phyloP scores from a whole-genome alignment of 2,113 vertebrate genomes.

The Eira barbara region DNA sequence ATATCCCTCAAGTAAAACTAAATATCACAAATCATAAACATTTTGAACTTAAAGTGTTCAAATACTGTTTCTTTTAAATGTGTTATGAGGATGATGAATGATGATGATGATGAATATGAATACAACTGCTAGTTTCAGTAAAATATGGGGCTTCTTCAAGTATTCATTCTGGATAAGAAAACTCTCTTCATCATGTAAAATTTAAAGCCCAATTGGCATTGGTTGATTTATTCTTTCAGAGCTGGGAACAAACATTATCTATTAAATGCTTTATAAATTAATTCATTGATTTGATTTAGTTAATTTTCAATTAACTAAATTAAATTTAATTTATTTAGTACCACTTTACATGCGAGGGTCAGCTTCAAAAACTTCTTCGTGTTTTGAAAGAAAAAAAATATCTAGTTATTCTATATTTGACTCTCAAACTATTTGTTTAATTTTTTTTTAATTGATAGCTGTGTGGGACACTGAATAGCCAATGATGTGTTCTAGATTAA shows the following conservation, averaged over 20 bases:
- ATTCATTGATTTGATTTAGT: neutral
- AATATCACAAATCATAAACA: neutral
- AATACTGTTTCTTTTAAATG: neutral
- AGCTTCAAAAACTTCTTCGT: neutral
- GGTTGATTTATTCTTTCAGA: neutral
- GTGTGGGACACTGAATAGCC: neutral
- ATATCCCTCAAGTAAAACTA: neutral
- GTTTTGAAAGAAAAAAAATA: neutral
- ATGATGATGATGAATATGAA: neutral
- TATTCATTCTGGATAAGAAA: neutral
- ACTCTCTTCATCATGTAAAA: neutral
- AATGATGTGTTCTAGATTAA: neutral
- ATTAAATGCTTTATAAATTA: neutral
- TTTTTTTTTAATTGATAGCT: neutral
- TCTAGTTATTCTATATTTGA: neutral
- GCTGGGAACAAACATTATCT: neutral
- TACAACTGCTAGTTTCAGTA: neutral
- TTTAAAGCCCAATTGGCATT: neutral
- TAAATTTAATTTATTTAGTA: neutral
- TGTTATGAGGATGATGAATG: neutral
- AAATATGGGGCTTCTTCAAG: neutral
- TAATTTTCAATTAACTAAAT: neutral
- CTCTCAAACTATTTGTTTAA: neutral
- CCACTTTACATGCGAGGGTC: neutral
- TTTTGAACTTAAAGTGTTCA: neutral